A percentile compares a stretch with the other conserved stretches of the same genome.
Evolutionary conservation across 1,140 invertebrate species (phyloP).

Genomic region (Rhyzopertha dominica): DNA sequence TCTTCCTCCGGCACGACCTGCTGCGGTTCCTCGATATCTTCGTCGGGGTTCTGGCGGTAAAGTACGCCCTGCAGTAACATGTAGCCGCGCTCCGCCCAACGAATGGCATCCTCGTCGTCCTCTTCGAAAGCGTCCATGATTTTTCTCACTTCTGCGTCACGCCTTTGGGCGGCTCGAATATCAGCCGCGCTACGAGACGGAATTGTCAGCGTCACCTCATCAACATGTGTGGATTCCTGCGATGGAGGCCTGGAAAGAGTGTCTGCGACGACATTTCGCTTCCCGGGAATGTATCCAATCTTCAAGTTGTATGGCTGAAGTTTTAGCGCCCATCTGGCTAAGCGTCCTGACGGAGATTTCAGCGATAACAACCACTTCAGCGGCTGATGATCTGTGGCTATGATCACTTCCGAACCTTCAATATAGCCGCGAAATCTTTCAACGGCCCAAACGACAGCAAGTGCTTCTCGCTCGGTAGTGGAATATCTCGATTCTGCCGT

Average conservation of each 20-base stretch:
- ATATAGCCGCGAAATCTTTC: no score
- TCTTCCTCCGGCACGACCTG: slow-evolving; percentile 26
- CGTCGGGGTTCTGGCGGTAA: slow-evolving; percentile 29
- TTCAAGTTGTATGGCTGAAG: slow-evolving; percentile 20
- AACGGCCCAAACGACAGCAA: no score
- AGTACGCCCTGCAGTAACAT: slow-evolving; percentile 34
- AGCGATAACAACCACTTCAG: slow-evolving; percentile 26
- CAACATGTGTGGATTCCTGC: no score
- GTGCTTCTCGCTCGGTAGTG: no score
- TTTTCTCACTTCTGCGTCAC: slow-evolving; percentile 15
- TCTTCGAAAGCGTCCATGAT: slow-evolving; percentile 5
- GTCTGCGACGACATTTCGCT: slow-evolving; percentile 21
- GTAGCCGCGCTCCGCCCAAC: slow-evolving; percentile 25
- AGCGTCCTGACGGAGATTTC: slow-evolving; percentile 29
- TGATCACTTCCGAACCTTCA: no score
- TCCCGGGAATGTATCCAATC: slow-evolving; percentile 23
- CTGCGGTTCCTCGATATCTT: slow-evolving; percentile 30
- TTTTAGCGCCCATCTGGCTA: slow-evolving; percentile 31
- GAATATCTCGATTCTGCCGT: neutral
- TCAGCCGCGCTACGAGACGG: slow-evolving; percentile 19
- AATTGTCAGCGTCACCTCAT: neutral
- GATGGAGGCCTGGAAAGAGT: slow-evolving; percentile 16
- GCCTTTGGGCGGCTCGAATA: slow-evolving; percentile 13
- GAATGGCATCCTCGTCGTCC: neutral
- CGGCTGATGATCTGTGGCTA: slow-evolving; percentile 33